Base-by-base conservation (phyloP, 2,797 vertebrate species). In the Eremophila alpestris region DNA sequence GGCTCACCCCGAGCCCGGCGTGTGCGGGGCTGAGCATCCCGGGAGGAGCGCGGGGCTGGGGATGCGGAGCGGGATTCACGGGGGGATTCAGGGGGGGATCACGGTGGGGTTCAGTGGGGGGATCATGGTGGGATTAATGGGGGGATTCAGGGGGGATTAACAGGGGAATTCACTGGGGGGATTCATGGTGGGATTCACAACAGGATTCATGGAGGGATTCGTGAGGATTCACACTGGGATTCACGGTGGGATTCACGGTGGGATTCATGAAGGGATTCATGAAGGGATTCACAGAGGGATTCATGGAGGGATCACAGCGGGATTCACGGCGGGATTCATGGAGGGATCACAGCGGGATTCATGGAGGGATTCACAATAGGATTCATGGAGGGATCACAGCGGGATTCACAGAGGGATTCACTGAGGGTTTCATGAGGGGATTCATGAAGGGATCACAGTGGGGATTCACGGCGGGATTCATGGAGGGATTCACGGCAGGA, bases 1-100 rank as follows among this genome's bases (percentile, higher is more conserved):
- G 0, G 1, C 26, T 9, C 27, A 17, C 13, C 21, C 19, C 1
- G 16, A 49, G 56, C 56, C 20, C 1, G 1, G 40, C 0, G 6
- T 4, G 58, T 2, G 27, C 29, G 14, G 2, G 54, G 19, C 54
- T 55, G 67, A 1, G 46, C 38, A 5, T 2, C 49, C 4, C 16
- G 5, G 59, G 49, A 21, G 0, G 7, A 60, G 79, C 71, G 67
- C 62, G 18, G 62, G 4, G 3, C 26, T 5, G 0, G 2, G 73
- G 38, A 41, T 7, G 18, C 27, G 12, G 16, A 43, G 24, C 2
- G 29, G 22, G 22, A 24, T 54, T 15, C 32, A 34, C 1, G 3
- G 13, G 3, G 9, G 55, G 55, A 56, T 34, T 4, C 34, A 38
- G 5, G 21, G 27, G 4, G 32, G 29, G 26, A 40, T 45, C 38